Evolutionary conservation across 2,888 invertebrate genomes (phyloP).

Genomic region (Sesia apiformis): DNA sequence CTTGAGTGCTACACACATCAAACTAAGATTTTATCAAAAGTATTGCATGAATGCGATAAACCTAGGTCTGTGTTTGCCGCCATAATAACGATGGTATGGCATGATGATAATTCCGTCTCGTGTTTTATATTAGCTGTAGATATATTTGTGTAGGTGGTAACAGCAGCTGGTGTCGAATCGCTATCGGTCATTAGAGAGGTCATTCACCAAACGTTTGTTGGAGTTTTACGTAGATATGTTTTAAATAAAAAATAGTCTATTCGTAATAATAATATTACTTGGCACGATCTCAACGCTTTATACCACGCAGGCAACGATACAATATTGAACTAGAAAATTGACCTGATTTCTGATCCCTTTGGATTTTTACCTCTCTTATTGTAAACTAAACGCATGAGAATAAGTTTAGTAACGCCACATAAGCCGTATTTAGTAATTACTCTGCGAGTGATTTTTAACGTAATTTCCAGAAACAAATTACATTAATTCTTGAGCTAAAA

Average conservation of each 20-base stretch:
- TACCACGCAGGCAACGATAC: conserved; percentile 24
- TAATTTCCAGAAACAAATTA: neutral
- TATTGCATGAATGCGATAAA: neutral
- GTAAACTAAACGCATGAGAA: no score
- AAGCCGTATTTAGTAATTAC: no score
- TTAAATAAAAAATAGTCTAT: conserved; percentile 2
- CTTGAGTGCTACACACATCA: neutral
- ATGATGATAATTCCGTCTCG: neutral
- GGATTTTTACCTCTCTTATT: neutral
- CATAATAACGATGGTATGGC: neutral
- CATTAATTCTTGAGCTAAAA: conserved; percentile 20
- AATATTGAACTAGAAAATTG: conserved; percentile 34
- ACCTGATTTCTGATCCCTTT: conserved; percentile 22
- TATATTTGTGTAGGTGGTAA: neutral
- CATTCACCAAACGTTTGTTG: conserved; percentile 2
- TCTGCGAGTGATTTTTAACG: no score
- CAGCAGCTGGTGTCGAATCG: conserved; percentile 6
- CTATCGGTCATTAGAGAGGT: conserved; percentile 47
- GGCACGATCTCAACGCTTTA: conserved; percentile 42
- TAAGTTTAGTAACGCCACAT: no score
- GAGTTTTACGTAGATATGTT: neutral
- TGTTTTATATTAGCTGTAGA: neutral
- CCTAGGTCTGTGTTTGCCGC: neutral
- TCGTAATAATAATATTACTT: conserved; percentile 33
- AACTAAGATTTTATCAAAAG: neutral